Conservation (phyloP, 2,888 invertebrate species). For the Heliconius charithonia region DNA sequence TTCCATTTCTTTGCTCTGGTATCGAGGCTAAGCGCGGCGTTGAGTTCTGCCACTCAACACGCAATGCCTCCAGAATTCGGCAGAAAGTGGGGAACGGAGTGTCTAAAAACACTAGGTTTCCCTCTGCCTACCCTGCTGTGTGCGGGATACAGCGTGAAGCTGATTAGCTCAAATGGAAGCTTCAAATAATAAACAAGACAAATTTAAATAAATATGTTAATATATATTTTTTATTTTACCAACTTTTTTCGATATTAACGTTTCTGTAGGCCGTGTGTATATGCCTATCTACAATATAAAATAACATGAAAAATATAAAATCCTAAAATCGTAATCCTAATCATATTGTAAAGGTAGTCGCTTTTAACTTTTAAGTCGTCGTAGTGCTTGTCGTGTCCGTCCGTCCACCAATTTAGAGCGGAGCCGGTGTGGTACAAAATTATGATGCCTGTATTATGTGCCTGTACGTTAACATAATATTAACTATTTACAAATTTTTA, state of each 20-base stretch:
- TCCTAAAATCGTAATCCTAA: no score
- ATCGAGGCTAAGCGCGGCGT: no score
- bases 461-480: conserved; percentile 1
- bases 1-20: no score
- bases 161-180: neutral
- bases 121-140: no score
- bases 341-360: neutral
- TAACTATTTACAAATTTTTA: neutral
- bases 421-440: neutral
- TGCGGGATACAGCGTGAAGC: no score
- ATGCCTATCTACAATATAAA: neutral
- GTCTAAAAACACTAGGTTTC: no score
- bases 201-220: neutral
- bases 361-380: conserved; percentile 15
- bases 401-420: conserved; percentile 18
- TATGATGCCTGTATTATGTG: conserved; percentile 1
- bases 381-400: conserved; percentile 19
- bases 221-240: neutral
- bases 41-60: no score
- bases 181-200: neutral
- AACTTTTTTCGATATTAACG: neutral
- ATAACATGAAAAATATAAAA: no score
- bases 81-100: no score
- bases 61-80: no score
- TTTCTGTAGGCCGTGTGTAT: neutral